These are phyloP conservation scores for Cyanoderma ruficeps DNA, from an alignment of 2,113 vertebrate genomes.

Conservation along the genomic window DNA sequence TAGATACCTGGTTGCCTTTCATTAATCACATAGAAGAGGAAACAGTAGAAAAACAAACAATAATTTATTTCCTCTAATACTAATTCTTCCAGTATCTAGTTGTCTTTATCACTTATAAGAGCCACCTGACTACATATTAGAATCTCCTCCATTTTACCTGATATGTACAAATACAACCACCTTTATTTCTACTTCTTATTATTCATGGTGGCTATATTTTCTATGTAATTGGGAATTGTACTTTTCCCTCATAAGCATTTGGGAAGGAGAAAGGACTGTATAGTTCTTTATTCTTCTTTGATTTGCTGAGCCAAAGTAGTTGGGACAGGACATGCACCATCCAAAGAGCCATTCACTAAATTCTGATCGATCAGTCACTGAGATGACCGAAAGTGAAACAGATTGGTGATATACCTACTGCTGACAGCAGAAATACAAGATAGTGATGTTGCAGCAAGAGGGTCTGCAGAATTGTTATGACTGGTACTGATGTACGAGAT, in stretches of 20 bases:
- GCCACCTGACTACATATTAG: not conserved
- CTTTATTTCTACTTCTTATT: not conserved
- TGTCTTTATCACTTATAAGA: not conserved
- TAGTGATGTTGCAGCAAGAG: not conserved
- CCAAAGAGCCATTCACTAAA: not conserved
- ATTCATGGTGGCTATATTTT: not conserved
- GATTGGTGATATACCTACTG: not conserved
- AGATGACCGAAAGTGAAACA: not conserved
- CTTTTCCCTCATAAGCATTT: not conserved
- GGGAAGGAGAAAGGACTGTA: not conserved
- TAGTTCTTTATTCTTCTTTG: not conserved
- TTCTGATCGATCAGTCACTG: accelerated
- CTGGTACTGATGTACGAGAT: not conserved
- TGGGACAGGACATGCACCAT: not conserved
- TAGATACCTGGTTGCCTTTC: not conserved
- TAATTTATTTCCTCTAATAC: not conserved
- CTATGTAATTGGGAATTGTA: not conserved
- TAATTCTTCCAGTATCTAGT: not conserved
- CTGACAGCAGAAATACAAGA: not conserved
- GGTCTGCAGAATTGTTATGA: not conserved
- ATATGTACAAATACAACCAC: not conserved
- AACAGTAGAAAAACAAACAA: not conserved
- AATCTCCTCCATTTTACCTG: not conserved
- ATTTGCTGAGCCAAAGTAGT: not conserved
- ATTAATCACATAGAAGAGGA: not conserved